Conservation (phyloP, 2,797 vertebrate species). For the Morus bassanus region DNA sequence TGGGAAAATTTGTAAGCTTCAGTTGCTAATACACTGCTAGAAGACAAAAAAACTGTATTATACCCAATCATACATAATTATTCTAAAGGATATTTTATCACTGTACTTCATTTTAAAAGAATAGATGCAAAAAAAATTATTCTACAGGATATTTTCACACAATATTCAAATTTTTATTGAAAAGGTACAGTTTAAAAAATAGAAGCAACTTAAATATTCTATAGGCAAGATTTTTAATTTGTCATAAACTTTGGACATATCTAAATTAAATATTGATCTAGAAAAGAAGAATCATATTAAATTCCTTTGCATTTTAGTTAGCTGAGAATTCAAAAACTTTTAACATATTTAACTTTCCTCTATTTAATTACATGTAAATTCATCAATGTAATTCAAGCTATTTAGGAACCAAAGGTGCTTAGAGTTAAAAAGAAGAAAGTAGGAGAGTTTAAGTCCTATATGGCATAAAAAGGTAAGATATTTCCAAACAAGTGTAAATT, state of each 20-base stretch:
- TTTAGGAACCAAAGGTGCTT: constrained; percentile 13
- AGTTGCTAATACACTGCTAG: background rate
- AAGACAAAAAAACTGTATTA: background rate
- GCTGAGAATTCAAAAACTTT: background rate
- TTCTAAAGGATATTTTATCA: background rate
- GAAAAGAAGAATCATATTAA: background rate
- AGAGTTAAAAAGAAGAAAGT: background rate
- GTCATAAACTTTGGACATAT: background rate
- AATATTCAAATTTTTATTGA: background rate
- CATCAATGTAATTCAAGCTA: background rate
- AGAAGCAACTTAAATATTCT: background rate
- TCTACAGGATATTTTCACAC: background rate
- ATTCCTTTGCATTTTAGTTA: background rate
- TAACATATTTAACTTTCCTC: background rate
- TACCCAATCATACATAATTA: background rate
- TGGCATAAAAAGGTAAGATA: background rate
- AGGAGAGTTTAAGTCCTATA: background rate
- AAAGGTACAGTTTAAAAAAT: background rate
- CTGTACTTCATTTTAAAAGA: background rate
- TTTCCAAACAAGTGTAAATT: constrained; percentile 10
- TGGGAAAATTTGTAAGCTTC: background rate
- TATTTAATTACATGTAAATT: constrained; percentile 30
- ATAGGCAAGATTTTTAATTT: background rate
- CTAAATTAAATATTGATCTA: background rate
- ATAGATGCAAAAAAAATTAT: background rate